A percentile compares a stretch with the other conserved stretches of the same genome.
Evolutionary conservation across 2,113 vertebrate genomes (phyloP).

Genomic region (Silurus glanis): DNA sequence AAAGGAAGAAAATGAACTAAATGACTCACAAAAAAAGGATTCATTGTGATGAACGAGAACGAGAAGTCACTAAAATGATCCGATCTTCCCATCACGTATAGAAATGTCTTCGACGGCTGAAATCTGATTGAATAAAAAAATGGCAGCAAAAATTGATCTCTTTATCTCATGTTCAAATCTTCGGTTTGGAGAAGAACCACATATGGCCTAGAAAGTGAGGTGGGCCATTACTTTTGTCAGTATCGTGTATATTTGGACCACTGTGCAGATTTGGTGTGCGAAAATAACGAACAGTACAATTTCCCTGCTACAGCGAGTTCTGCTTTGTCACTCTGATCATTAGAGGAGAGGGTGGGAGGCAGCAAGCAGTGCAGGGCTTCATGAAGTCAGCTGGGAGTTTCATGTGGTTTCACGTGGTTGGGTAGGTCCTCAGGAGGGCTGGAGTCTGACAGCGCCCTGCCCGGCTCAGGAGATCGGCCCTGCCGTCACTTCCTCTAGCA

Average conservation of each 20-base stretch:
- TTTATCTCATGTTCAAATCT: too few relatives aligned
- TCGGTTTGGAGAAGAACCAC: too few relatives aligned
- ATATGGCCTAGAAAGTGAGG: too few relatives aligned
- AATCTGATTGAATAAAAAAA: too few relatives aligned
- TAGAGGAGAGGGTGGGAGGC: neutral
- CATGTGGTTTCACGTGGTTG: neutral
- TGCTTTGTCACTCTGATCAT: neutral
- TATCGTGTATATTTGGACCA: neutral
- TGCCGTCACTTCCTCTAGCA: conserved; percentile 22
- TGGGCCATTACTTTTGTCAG: too few relatives aligned
- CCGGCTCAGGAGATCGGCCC: conserved; percentile 9
- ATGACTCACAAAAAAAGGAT: too few relatives aligned
- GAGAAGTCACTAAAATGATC: too few relatives aligned
- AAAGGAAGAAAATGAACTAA: too few relatives aligned
- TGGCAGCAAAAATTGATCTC: too few relatives aligned
- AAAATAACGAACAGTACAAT: neutral
- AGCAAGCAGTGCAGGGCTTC: neutral
- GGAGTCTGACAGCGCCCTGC: neutral
- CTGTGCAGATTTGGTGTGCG: neutral
- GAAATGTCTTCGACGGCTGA: too few relatives aligned
- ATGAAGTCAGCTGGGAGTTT: neutral
- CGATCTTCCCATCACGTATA: too few relatives aligned
- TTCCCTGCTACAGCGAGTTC: neutral
- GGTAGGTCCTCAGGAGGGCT: neutral
- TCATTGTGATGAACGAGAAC: too few relatives aligned